These are phyloP conservation scores for Paraescarpia echinospica DNA, from an alignment of 1,140 invertebrate species.

Conservation along the genomic window DNA sequence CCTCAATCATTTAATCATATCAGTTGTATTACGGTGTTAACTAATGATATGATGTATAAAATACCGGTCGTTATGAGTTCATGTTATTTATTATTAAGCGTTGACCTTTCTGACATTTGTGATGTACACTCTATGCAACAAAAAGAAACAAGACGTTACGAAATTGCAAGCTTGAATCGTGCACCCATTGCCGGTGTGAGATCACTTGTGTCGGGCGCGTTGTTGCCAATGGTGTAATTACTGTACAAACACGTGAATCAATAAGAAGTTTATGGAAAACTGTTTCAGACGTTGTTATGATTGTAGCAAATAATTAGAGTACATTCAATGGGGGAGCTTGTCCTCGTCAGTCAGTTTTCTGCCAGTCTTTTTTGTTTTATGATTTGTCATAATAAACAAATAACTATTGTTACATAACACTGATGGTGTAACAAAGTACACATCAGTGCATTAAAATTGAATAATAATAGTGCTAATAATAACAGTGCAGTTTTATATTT, in stretches of 20 bases:
- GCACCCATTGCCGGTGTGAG: not conserved
- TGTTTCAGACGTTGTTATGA: not conserved
- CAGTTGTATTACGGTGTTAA: not conserved
- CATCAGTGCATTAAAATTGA: not conserved
- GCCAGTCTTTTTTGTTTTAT: not conserved
- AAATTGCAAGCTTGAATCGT: not conserved
- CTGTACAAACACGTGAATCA: not conserved
- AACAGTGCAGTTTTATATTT: too few species aligned
- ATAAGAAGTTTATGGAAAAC: not conserved
- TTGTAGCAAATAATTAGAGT: not conserved
- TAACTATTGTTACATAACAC: not conserved
- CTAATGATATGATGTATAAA: not conserved
- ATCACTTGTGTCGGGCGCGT: not conserved
- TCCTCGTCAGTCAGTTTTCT: not conserved
- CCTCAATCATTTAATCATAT: not conserved
- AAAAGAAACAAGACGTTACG: not conserved
- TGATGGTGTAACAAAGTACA: not conserved
- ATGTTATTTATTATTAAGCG: constrained; percentile 2
- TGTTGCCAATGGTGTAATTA: not conserved
- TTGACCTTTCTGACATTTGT: not conserved
- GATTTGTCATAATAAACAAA: not conserved
- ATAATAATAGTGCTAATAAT: not conserved
- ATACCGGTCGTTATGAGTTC: not conserved
- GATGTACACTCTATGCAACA: not conserved
- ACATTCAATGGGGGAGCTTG: not conserved